A percentile compares a stretch with the other conserved stretches of the same genome.
Evolutionary conservation across 2,113 vertebrate genomes (phyloP).

Genomic region (Antennarius striatus): DNA sequence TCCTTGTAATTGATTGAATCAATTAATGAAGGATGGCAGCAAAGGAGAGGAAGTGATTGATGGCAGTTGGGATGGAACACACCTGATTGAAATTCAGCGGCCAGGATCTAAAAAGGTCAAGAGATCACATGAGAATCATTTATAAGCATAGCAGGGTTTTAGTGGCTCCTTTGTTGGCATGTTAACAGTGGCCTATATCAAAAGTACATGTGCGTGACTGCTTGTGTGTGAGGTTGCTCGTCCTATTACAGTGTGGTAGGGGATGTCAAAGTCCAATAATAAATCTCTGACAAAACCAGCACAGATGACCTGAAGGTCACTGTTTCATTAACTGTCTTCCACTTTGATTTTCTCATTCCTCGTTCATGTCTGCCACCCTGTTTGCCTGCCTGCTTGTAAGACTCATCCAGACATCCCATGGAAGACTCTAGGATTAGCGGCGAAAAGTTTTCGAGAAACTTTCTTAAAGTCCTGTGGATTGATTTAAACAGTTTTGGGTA

Average conservation of each 20-base stretch:
- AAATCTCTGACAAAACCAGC: constrained; percentile 71
- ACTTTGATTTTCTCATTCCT: constrained; percentile 71
- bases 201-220: background rate
- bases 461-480: too few species aligned
- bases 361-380: constrained; percentile 24
- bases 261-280: constrained; percentile 69
- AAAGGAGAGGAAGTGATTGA: constrained; percentile 55
- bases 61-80: constrained; percentile 5
- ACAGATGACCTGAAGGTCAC: constrained; percentile 73
- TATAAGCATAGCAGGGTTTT: constrained; percentile 25
- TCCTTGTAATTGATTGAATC: constrained; percentile 58
- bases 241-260: constrained; percentile 62
- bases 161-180: constrained; percentile 22
- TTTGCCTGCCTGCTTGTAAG: constrained; percentile 2
- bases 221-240: constrained; percentile 27
- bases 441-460: too few species aligned
- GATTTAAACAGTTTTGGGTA: background rate
- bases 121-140: constrained; percentile 44
- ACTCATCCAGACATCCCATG: background rate
- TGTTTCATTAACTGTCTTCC: constrained; percentile 79
- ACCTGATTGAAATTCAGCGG: constrained; percentile 62
- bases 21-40: constrained; percentile 48
- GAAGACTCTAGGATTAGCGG: background rate
- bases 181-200: constrained; percentile 31
- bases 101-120: constrained; percentile 55